Evolutionary conservation across 2,888 invertebrate species (phyloP).

Genomic region (Cheilosia scutellata): DNA sequence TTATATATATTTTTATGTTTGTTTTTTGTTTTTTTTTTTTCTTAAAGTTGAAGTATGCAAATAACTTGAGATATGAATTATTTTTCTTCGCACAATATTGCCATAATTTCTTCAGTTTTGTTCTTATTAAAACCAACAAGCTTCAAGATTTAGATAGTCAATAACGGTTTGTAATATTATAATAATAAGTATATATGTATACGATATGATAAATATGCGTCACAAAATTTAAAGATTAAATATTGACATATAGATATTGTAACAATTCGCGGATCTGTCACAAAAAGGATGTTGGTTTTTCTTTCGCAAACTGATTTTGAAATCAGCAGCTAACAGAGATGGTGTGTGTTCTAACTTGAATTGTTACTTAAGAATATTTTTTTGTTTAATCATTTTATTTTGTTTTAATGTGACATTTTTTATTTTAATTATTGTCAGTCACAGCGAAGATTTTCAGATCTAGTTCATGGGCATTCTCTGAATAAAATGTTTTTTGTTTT

Average conservation of each 20-base stretch:
- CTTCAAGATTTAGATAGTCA: conserved; percentile 63
- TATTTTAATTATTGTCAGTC: conserved; percentile 84
- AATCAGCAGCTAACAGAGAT: conserved; percentile 14
- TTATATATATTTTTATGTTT: conserved; percentile 72
- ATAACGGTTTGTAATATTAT: conserved; percentile 55
- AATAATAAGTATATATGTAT: conserved; percentile 60
- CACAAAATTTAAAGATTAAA: conserved; percentile 71
- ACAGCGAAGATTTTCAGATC: conserved; percentile 82
- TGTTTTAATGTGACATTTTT: conserved; percentile 69
- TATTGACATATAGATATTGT: conserved; percentile 73
- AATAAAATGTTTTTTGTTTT: conserved; percentile 44
- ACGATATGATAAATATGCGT: conserved; percentile 73
- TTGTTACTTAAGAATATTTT: conserved; percentile 52
- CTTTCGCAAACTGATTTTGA: conserved; percentile 5
- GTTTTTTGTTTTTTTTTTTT: conserved; percentile 29
- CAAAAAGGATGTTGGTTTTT: conserved; percentile 18
- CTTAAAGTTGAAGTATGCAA: conserved; percentile 57
- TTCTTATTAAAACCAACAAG: conserved; percentile 42
- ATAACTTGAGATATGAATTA: conserved; percentile 68
- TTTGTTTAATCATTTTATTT: conserved; percentile 45
- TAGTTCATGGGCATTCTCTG: conserved; percentile 71
- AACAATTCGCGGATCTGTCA: conserved; percentile 49
- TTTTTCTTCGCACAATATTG: conserved; percentile 66
- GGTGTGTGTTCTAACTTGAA: conserved; percentile 1
- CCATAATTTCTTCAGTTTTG: conserved; percentile 33